These are phyloP conservation scores for Australoheros scitulus DNA, from an alignment of 2,113 vertebrate genomes.

Conservation along the genomic window DNA sequence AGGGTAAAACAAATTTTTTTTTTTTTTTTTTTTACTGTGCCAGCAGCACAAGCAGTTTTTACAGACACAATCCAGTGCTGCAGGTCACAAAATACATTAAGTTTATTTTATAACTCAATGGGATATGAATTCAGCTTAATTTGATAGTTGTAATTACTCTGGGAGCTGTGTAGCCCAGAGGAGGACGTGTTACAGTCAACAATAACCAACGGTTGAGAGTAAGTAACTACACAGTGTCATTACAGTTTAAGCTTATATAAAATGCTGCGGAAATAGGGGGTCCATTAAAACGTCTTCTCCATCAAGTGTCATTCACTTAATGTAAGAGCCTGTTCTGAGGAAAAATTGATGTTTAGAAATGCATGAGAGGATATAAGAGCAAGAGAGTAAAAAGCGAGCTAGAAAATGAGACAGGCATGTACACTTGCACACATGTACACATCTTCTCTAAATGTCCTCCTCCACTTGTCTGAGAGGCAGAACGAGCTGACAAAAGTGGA, in stretches of 20 bases:
- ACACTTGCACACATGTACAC: conserved; percentile 5
- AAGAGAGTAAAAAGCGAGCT: not conserved
- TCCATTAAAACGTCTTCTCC: conserved; percentile 68
- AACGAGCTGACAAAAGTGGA: conserved; percentile 44
- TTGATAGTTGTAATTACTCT: conserved; percentile 26
- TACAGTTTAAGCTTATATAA: conserved; percentile 46
- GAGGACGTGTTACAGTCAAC: conserved; percentile 45
- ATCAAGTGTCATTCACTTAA: conserved; percentile 71
- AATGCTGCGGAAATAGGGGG: conserved; percentile 51
- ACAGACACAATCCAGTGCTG: not conserved
- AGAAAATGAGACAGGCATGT: not conserved
- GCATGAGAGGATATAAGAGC: not conserved
- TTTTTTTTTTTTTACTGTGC: conserved; percentile 1
- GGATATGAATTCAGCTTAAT: conserved; percentile 33
- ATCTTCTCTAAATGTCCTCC: conserved; percentile 27
- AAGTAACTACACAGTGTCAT: conserved; percentile 45
- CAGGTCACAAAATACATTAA: conserved; percentile 33
- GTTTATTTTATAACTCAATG: conserved; percentile 13
- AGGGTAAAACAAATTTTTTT: conserved; percentile 56
- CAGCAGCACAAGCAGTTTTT: conserved; percentile 15
- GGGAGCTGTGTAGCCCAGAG: conserved; percentile 13
- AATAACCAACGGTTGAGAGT: conserved; percentile 19
- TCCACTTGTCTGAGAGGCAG: conserved; percentile 28
- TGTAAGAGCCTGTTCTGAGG: conserved; percentile 53
- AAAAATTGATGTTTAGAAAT: conserved; percentile 33